A percentile compares a stretch with the other conserved stretches of the same genome.
Evolutionary conservation across 2,113 vertebrate species (phyloP).

Genomic region (Channa maculata): DNA sequence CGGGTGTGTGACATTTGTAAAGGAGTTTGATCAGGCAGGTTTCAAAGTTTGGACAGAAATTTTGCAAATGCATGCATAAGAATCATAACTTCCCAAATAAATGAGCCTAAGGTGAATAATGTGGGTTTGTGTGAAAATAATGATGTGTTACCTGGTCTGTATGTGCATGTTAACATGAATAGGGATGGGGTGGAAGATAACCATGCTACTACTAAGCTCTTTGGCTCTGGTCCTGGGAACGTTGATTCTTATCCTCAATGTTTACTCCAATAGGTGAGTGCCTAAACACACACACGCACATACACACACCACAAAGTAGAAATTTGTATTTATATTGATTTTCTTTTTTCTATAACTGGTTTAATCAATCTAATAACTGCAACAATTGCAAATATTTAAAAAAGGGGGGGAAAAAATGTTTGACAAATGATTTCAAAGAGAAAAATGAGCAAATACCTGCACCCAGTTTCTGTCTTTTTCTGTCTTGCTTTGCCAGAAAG

Average conservation of each 20-base stretch:
- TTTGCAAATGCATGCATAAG: not conserved
- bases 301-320: not conserved
- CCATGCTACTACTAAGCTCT: conserved; percentile 89
- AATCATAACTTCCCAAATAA: not conserved
- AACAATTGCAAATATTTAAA: not conserved
- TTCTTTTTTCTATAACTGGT: no score
- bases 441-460: not conserved
- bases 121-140: conserved; percentile 3
- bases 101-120: not conserved
- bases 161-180: not conserved
- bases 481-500: conserved; percentile 71
- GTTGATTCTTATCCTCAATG: conserved; percentile 86
- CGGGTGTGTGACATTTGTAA: conserved; percentile 12
- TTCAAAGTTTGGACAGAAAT: not conserved
- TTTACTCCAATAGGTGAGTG: conserved; percentile 88
- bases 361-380: not conserved
- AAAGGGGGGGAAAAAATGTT: not conserved
- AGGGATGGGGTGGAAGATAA: conserved; percentile 90
- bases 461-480: not conserved
- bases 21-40: conserved; percentile 8
- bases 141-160: not conserved
- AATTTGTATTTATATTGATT: no score
- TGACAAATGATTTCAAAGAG: not conserved
- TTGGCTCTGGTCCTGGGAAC: conserved; percentile 87
- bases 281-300: not conserved